Evolutionary conservation across 2,888 invertebrate genomes (phyloP).

Genomic region (Ernsta delagoae): DNA sequence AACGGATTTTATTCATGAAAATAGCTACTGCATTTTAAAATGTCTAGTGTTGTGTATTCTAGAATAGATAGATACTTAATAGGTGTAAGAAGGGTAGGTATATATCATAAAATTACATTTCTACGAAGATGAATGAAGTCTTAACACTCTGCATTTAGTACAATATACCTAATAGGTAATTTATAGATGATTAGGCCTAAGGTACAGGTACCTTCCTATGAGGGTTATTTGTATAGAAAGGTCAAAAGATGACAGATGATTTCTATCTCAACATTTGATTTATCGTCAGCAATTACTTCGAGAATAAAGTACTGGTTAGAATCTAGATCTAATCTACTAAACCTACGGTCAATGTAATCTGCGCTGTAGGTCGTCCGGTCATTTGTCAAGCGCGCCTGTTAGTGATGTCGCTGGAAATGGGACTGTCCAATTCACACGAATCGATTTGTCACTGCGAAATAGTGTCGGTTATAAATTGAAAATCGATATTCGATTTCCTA

Average conservation of each 20-base stretch:
- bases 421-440: slow-evolving; percentile 17
- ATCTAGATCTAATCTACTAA: slow-evolving; percentile 25
- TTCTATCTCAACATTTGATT: slow-evolving; percentile 7
- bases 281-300: slow-evolving; percentile 18
- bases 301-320: slow-evolving; percentile 14
- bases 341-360: slow-evolving; percentile 12
- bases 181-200: neutral
- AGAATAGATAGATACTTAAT: no score
- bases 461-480: slow-evolving; percentile 28
- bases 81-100: no score
- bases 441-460: slow-evolving; percentile 32
- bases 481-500: slow-evolving; percentile 29
- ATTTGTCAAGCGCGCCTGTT: slow-evolving; percentile 45
- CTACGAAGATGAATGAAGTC: no score
- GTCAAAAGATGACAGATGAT: slow-evolving; percentile 1
- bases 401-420: slow-evolving; percentile 28
- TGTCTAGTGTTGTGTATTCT: no score
- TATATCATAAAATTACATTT: no score
- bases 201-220: neutral
- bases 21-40: neutral
- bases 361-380: slow-evolving; percentile 38
- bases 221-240: neutral
- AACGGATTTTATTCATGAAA: neutral
- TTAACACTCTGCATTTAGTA: no score
- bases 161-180: no score